Base-by-base conservation (phyloP, 53 echinoderm and acorn worm genomes). In the Holothuria leucospilota region DNA sequence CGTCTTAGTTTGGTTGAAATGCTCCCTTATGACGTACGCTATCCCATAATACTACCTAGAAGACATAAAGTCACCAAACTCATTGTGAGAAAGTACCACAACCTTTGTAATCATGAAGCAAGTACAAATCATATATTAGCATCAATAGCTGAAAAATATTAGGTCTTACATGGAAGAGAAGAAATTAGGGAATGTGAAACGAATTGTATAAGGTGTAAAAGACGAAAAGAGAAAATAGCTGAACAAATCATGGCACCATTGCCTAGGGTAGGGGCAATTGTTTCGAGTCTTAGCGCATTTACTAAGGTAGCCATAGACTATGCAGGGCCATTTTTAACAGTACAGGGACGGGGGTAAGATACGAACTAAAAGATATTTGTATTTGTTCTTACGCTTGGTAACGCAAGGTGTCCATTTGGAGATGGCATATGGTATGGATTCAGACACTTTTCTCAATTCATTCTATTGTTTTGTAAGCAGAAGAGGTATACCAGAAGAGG, bases 41-140 rank as follows among this genome's bases (percentile, higher is more conserved):
- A 63, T 29, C 83, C 83, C 38, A 82, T 82, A 0, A 82, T 82
- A 30, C 49, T 82, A 14, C 83, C 83, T 4, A 82, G 83, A 42
- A 82, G 28, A 63, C 63, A 82, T 25, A 2, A 14, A 64, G 65
- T 82, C 14, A 82, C 83, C 2, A 82, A 11, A 25, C 49, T 82
- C 21, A 82, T 82, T 27, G 83, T 82, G 12, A 28, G 53, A 63
- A 16, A 67, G 29, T 12, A 82, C 64, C 65, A 63, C 10, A 63
- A 82, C 2, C 7, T 66, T 6, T 25, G 83, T 34, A 68, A 82
- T 7, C 83, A 82, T 66, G 6, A 30, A 11, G 14, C 27, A 13
- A 63, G 83, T 14, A 65, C 65, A n/a, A 79, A 63, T 27, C 83
- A 63, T 25, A 2, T 42, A 5, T 30, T 82, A 63, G 14, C 83